These are phyloP conservation scores for Engraulis encrasicolus DNA, from an alignment of 2,113 vertebrate genomes.

Conservation along the genomic window DNA sequence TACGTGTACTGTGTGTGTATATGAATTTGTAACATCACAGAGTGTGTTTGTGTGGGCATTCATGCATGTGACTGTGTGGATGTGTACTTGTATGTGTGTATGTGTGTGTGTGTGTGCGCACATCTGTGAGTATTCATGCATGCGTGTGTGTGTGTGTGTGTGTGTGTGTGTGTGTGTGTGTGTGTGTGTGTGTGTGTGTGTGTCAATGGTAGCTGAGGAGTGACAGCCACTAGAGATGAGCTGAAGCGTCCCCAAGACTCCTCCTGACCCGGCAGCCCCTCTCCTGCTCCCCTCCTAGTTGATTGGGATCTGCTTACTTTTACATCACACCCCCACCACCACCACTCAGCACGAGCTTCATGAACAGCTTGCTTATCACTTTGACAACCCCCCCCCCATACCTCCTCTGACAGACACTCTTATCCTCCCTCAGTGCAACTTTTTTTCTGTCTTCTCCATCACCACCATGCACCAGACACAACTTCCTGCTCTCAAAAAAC, in stretches of 20 bases:
- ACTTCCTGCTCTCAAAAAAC: not conserved
- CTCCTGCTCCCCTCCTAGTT: not conserved
- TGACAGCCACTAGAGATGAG: not conserved
- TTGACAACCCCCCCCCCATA: not conserved
- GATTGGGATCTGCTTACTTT: not conserved
- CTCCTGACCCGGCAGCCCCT: not conserved
- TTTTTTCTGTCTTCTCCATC: not conserved
- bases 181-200: too few relatives aligned
- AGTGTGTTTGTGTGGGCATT: too few relatives aligned
- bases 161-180: too few relatives aligned
- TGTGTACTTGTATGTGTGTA: too few relatives aligned
- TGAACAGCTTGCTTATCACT: not conserved
- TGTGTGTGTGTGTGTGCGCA: too few relatives aligned
- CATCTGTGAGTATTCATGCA: too few relatives aligned
- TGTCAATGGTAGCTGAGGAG: not conserved
- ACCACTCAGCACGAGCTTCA: not conserved
- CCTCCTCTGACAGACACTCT: not conserved
- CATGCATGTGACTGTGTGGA: too few relatives aligned
- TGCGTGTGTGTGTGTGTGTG: too few relatives aligned
- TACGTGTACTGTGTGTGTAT: too few relatives aligned
- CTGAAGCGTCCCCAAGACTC: not conserved
- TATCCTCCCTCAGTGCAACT: too few relatives aligned
- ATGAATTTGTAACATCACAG: too few relatives aligned
- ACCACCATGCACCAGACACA: not conserved
- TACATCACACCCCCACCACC: not conserved